These are phyloP conservation scores for Linepithema humile DNA, from an alignment of 1,140 invertebrate genomes.

Conservation along the genomic window DNA sequence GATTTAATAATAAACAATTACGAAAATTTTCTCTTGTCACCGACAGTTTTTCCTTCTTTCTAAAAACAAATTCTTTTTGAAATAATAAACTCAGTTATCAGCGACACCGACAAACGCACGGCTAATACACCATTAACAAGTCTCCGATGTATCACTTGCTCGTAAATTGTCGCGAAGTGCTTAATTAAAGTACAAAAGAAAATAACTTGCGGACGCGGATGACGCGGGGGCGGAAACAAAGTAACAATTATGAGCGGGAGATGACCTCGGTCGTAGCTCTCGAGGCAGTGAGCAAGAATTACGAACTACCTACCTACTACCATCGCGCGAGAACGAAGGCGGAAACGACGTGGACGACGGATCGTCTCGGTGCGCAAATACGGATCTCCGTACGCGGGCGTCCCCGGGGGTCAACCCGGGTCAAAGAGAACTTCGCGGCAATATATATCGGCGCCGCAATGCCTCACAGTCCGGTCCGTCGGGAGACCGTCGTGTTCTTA, in stretches of 20 bases:
- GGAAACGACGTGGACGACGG: slow-evolving; percentile 26
- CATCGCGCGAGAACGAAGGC: slow-evolving; percentile 25
- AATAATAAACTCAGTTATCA: neutral
- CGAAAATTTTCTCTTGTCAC: neutral
- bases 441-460: slow-evolving; percentile 60
- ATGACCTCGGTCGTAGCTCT: slow-evolving; percentile 50
- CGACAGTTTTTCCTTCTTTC: too few relatives aligned
- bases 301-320: slow-evolving; percentile 5
- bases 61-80: too few relatives aligned
- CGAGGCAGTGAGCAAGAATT: slow-evolving; percentile 52
- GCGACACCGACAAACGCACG: too few relatives aligned
- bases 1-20: neutral
- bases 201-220: slow-evolving; percentile 59
- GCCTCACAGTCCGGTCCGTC: slow-evolving; percentile 19
- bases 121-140: slow-evolving; percentile 24
- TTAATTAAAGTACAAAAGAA: slow-evolving; percentile 71
- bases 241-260: slow-evolving; percentile 74
- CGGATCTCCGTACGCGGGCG: slow-evolving; percentile 57
- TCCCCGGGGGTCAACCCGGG: slow-evolving; percentile 67
- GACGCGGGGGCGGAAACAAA: slow-evolving; percentile 64
- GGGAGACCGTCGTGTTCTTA: slow-evolving; percentile 62
- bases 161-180: slow-evolving; percentile 56
- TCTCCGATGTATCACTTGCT: slow-evolving; percentile 14
- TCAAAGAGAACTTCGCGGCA: slow-evolving; percentile 64
- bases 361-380: slow-evolving; percentile 61